Conservation (phyloP, 1,140 invertebrate species). For the Alviniconcha marisindica region DNA sequence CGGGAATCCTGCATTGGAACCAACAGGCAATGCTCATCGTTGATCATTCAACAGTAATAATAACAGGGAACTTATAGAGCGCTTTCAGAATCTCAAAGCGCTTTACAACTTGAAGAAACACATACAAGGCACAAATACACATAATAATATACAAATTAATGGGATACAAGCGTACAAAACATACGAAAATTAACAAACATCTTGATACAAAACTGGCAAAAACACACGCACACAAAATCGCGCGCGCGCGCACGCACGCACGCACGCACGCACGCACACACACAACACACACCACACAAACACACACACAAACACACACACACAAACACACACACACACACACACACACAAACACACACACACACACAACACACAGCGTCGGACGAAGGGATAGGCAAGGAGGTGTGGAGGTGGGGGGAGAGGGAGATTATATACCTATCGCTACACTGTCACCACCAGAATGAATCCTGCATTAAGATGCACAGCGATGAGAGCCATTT, state of each 20-base stretch:
- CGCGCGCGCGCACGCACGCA: neutral
- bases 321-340: neutral
- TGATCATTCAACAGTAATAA: no score
- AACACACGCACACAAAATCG: neutral
- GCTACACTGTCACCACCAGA: no score
- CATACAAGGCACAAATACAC: no score
- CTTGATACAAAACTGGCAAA: neutral
- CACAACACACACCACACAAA: neutral
- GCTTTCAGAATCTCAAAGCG: neutral
- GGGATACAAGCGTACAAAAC: neutral
- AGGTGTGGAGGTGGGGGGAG: no score
- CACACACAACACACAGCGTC: neutral
- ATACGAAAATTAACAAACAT: neutral
- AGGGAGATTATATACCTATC: no score
- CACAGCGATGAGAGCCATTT: no score
- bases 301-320: neutral
- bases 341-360: neutral
- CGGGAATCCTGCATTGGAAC: no score
- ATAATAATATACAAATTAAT: no score
- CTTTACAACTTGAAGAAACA: no score
- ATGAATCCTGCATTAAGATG: no score
- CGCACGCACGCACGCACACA: constrained; percentile 1
- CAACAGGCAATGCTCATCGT: no score
- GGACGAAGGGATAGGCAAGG: neutral
- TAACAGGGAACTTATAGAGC: neutral